Percentiles rank a stretch among this genome's conserved stretches.
phyloP scores from a whole-genome alignment of 1,140 invertebrate species.

The Trypoxylus dichotomus region DNA sequence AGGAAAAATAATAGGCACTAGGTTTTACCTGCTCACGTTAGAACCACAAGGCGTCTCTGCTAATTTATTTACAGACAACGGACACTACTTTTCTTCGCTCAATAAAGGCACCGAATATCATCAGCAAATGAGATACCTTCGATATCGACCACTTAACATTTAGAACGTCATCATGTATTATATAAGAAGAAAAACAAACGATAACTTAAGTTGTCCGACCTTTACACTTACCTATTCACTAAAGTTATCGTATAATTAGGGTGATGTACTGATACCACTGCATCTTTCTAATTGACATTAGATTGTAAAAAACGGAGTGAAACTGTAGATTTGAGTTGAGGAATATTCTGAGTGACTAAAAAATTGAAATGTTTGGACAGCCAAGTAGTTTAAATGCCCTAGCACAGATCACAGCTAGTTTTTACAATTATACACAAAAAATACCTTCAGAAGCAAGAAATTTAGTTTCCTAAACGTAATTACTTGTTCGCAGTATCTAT shows the following conservation, averaged over 20 bases:
- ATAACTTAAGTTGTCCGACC: not conserved
- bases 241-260: not conserved
- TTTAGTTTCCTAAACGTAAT: no score
- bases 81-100: not conserved
- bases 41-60: constrained; percentile 11
- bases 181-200: not conserved
- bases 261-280: not conserved
- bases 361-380: no score
- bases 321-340: no score
- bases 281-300: no score
- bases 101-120: constrained; percentile 13
- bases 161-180: not conserved
- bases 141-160: constrained; percentile 10
- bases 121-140: constrained; percentile 3
- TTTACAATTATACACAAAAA: no score
- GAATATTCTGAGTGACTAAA: no score
- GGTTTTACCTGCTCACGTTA: not conserved
- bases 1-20: not conserved
- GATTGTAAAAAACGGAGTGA: no score
- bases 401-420: no score
- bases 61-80: constrained; percentile 23
- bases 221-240: not conserved
- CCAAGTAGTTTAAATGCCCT: no score
- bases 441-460: no score
- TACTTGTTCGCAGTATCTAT: no score